Evolutionary conservation across 2,113 vertebrate genomes (phyloP).

Genomic region (Chrysemys picta): DNA sequence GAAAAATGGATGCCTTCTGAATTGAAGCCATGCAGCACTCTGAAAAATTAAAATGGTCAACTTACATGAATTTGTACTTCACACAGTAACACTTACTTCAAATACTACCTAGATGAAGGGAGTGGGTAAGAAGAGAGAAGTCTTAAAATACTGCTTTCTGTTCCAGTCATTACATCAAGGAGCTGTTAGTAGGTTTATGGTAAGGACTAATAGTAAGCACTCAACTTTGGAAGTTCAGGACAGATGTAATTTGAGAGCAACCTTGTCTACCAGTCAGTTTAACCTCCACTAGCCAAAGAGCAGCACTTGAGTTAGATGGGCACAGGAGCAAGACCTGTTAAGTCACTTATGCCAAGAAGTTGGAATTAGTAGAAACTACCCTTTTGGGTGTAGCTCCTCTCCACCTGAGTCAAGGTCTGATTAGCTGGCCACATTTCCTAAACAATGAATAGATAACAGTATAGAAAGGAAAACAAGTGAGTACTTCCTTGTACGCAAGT

Average conservation of each 20-base stretch:
- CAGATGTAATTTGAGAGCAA: background rate
- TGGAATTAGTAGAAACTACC: background rate
- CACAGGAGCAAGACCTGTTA: background rate
- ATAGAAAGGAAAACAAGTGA: background rate
- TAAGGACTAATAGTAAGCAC: background rate
- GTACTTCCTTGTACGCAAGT: background rate
- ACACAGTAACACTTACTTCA: background rate
- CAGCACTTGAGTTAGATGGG: background rate
- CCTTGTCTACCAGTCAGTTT: background rate
- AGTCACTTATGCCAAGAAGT: background rate
- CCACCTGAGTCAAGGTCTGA: background rate
- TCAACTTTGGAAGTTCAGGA: background rate
- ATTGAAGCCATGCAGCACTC: constrained; percentile 95
- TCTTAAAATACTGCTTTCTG: background rate
- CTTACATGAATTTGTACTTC: background rate
- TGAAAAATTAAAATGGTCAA: constrained; percentile 65
- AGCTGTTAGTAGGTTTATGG: background rate
- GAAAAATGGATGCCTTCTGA: constrained; percentile 96
- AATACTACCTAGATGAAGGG: background rate
- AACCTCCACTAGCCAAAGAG: background rate
- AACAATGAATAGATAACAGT: background rate
- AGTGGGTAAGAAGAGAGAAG: background rate
- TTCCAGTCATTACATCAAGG: background rate
- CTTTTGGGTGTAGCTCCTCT: background rate
- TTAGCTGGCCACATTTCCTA: background rate